phyloP scores from a whole-genome alignment of 2,797 vertebrate species.

The Anas capensis region DNA sequence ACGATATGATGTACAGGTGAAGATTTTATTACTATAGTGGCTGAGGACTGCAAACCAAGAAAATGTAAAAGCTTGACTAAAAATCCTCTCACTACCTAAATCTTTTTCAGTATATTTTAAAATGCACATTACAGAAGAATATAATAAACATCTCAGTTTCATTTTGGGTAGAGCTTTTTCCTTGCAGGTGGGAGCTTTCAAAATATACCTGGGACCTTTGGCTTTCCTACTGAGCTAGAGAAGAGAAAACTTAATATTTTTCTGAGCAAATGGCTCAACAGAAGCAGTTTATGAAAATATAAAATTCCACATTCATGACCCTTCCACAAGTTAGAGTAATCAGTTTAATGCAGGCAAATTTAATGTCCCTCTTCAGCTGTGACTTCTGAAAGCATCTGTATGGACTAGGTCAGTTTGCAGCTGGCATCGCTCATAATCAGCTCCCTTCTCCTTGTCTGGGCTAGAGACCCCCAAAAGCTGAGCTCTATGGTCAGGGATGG shows the following conservation, averaged over 20 bases:
- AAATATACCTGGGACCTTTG: background rate
- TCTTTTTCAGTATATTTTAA: background rate
- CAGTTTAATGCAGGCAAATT: background rate
- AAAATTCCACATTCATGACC: background rate
- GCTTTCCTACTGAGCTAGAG: background rate
- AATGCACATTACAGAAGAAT: background rate
- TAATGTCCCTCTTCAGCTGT: background rate
- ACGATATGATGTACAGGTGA: background rate
- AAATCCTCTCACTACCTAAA: background rate
- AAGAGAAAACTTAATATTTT: background rate
- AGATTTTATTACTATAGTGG: background rate
- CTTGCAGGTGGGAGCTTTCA: background rate
- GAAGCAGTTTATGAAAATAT: background rate
- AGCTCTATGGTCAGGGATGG: background rate
- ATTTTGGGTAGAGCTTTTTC: background rate
- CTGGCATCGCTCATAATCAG: background rate
- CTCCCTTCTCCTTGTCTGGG: background rate
- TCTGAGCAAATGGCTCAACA: background rate
- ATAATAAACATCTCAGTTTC: background rate
- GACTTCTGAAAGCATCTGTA: background rate
- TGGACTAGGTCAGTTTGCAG: background rate
- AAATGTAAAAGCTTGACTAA: background rate
- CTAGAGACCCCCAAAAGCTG: fast-evolving
- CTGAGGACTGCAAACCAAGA: background rate
- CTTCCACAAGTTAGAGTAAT: background rate